These are phyloP conservation scores for Turdus rufiventris DNA, from an alignment of 2,113 vertebrate genomes.

Conservation along the genomic window DNA sequence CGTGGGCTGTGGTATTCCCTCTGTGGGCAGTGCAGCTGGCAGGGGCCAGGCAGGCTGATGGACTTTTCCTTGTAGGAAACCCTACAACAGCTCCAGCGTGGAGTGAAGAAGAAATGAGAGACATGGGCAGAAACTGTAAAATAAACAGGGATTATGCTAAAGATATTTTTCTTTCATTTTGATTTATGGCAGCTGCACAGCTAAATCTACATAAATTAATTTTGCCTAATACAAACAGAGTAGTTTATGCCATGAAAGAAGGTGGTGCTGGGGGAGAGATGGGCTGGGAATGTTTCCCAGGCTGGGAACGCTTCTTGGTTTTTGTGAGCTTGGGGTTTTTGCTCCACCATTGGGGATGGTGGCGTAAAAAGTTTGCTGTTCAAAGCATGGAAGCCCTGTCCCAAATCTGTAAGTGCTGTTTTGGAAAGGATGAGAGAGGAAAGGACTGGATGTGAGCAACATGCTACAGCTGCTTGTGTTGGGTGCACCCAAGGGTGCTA, in stretches of 20 bases:
- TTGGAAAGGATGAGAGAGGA: background rate
- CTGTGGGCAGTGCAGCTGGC: background rate
- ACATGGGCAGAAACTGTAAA: background rate
- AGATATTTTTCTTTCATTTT: conserved; percentile 55
- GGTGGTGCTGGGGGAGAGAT: background rate
- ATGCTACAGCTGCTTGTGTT: background rate
- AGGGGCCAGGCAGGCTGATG: background rate
- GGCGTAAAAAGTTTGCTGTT: background rate
- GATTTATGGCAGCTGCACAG: background rate
- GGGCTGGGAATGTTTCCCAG: background rate
- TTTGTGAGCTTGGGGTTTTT: background rate
- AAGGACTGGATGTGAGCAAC: fast-evolving
- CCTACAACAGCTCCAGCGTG: background rate
- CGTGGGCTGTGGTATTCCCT: background rate
- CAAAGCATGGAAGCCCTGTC: fast-evolving
- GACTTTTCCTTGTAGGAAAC: background rate
- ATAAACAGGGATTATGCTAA: conserved; percentile 29
- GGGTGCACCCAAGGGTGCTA: background rate
- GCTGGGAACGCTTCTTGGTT: background rate
- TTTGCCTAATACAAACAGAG: background rate
- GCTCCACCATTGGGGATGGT: background rate
- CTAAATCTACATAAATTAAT: conserved; percentile 32
- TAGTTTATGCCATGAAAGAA: fast-evolving
- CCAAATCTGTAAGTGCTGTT: background rate
- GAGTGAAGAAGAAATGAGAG: background rate